A percentile compares a stretch with the other conserved stretches of the same genome.
phyloP scores from a whole-genome alignment of 2,113 vertebrate genomes.

The Gopherus flavomarginatus region DNA sequence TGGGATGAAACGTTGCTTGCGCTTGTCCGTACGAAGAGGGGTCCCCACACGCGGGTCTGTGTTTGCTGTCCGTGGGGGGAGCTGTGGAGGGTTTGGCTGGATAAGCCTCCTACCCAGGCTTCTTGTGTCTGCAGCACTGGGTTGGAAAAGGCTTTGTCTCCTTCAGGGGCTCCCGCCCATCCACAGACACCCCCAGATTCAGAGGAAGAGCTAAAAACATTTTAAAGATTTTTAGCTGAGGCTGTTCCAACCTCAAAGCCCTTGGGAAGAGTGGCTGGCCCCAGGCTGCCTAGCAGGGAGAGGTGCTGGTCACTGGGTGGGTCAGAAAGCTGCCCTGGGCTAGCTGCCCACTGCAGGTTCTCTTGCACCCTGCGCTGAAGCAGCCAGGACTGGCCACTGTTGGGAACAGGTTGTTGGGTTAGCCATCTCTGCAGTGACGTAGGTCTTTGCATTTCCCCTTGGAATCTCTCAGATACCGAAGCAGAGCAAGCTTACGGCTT shows the following conservation, averaged over 20 bases:
- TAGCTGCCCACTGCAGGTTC: background rate
- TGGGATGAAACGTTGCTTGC: rapidly evolving
- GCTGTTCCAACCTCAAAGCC: background rate
- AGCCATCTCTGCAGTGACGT: background rate
- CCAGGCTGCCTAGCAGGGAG: background rate
- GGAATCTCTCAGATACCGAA: background rate
- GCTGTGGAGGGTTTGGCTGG: background rate
- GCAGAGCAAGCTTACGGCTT: background rate
- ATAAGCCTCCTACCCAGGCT: background rate
- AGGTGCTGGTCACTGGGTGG: background rate
- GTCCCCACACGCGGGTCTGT: rapidly evolving
- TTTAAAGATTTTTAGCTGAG: background rate
- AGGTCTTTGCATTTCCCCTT: background rate
- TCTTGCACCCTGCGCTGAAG: background rate
- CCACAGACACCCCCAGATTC: background rate
- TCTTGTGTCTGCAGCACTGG: background rate
- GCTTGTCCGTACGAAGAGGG: rapidly evolving
- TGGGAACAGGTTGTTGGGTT: background rate
- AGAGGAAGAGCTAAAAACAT: background rate
- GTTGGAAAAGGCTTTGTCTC: background rate
- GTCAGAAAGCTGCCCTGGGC: background rate
- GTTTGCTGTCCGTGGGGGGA: background rate
- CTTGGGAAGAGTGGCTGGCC: background rate
- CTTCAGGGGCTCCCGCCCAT: background rate
- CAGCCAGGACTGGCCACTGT: background rate